Evolutionary conservation across 2,888 invertebrate genomes (phyloP), one percentile per base, ranked within the genome.

Genomic region (Herminia tarsipennalis): DNA sequence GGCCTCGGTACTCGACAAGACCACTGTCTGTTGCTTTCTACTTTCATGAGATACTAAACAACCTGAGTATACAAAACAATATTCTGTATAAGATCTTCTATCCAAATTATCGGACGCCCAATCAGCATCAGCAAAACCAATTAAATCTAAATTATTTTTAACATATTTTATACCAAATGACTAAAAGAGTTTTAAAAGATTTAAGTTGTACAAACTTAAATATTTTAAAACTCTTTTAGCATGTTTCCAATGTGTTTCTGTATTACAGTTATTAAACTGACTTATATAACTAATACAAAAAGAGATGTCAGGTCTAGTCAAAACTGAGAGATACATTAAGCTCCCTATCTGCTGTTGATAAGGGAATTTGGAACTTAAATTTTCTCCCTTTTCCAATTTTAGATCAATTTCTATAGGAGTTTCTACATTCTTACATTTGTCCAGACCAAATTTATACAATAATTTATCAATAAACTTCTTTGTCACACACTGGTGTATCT

Each of bases 191-290:
- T n/a, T n/a, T n/a, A n/a, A n/a, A n/a, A n/a, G n/a, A n/a, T n/a
- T n/a, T n/a, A n/a, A n/a, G n/a, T 65, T 5, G 56, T 65, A 20
- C 33, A 35, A 10, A n/a, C 48, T 25, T 22, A 65, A 40, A 27
- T 66, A 64, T 28, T 24, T 64, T 6, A 54, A 28, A 0, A 57
- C 22, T 9, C 45, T 27, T 21, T 57, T 57, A 1, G 40, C 45
- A 50, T 52, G 46, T 3, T 25, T 25, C 40, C 48, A 66, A 36
- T 62, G 56, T 0, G 5, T 9, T 3, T 54, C n/a, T 18, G 3
- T 37, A 32, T 57, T 32, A 50, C 47, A 58, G 5, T 52, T 61
- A 38, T 67, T 65, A 25, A 59, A 70, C 10, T 64, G 61, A 30
- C 64, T 61, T 1, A 66, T 4, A 20, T 32, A 62, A 44, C 53